A percentile compares a stretch with the other conserved stretches of the same genome.
These are phyloP conservation scores for Drosophila ironensis DNA, from an alignment of 1,140 invertebrate genomes.

Conservation along the genomic window DNA sequence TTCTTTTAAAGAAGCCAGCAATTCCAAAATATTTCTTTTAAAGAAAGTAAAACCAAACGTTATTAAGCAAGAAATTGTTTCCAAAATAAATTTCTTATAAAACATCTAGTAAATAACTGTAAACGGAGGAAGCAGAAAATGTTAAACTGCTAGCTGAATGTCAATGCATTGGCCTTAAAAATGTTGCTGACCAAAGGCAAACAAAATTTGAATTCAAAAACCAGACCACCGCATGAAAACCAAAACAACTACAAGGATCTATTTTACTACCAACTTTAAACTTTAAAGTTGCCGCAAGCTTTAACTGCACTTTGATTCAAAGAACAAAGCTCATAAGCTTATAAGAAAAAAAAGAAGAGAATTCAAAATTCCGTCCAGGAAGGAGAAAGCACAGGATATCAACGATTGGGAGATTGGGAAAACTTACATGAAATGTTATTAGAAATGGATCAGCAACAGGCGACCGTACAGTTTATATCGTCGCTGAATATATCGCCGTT, in stretches of 20 bases:
- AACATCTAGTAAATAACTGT: neutral
- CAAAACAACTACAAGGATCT: slow-evolving; percentile 17
- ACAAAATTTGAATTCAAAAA: slow-evolving; percentile 57
- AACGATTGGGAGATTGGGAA: slow-evolving; percentile 1
- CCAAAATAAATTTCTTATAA: slow-evolving; percentile 1
- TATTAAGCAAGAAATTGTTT: slow-evolving; percentile 1
- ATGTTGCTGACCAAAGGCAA: slow-evolving; percentile 53
- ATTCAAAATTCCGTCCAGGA: slow-evolving; percentile 50
- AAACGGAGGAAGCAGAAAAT: too few species aligned
- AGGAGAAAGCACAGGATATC: slow-evolving; percentile 3
- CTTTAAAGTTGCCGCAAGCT: neutral
- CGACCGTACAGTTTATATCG: slow-evolving; percentile 90
- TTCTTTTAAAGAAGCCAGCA: slow-evolving; percentile 26
- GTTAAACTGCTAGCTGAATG: slow-evolving; percentile 7
- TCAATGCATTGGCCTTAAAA: slow-evolving; percentile 37
- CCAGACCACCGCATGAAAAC: slow-evolving; percentile 61
- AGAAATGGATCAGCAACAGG: slow-evolving; percentile 90
- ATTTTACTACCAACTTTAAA: slow-evolving; percentile 37
- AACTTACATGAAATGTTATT: slow-evolving; percentile 86
- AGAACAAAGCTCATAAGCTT: too few species aligned
- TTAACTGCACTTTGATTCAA: neutral
- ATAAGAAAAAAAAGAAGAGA: slow-evolving; percentile 11
- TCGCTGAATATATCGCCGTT: slow-evolving; percentile 92
- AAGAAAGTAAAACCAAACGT: slow-evolving; percentile 30
- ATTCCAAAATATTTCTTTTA: slow-evolving; percentile 26